Evolutionary conservation across 1,140 invertebrate genomes (phyloP).

Genomic region (Bradynema listronoti): DNA sequence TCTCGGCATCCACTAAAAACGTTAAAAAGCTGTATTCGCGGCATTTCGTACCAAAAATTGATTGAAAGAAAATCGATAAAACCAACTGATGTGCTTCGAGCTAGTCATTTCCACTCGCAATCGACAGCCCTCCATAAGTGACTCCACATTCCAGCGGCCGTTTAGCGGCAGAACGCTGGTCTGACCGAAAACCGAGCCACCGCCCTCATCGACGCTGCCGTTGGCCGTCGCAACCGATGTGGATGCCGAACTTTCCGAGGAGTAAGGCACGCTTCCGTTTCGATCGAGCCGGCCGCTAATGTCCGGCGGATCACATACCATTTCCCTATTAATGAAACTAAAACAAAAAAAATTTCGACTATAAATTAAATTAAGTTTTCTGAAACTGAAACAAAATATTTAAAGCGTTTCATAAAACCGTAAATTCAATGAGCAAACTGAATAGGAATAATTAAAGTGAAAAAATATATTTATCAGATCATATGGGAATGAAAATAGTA

Average conservation of each 20-base stretch:
- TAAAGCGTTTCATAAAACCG: neutral
- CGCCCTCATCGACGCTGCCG: neutral
- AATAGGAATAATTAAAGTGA: neutral
- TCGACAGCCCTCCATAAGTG: constrained; percentile 37
- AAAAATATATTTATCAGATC: neutral
- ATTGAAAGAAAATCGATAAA: constrained; percentile 7
- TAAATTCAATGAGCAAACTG: neutral
- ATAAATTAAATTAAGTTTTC: neutral
- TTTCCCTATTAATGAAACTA: constrained; percentile 1
- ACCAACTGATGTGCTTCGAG: constrained; percentile 23
- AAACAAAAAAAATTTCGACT: constrained; percentile 8
- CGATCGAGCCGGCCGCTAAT: constrained; percentile 6
- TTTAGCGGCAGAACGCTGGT: too few relatives aligned
- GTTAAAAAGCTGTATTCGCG: neutral
- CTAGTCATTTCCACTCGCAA: constrained; percentile 34
- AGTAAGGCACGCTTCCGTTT: neutral
- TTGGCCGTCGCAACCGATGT: too few relatives aligned
- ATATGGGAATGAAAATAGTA: neutral
- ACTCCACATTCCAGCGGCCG: constrained; percentile 21
- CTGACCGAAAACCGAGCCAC: too few relatives aligned
- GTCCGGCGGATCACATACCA: constrained; percentile 25
- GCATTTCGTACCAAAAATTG: neutral
- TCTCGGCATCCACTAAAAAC: constrained; percentile 39
- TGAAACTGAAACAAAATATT: neutral
- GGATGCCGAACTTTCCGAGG: too few relatives aligned